Percentiles rank a stretch among this genome's conserved stretches.
These are phyloP conservation scores for Poecilia velifera DNA, from an alignment of 2,797 vertebrate genomes.

Conservation along the genomic window DNA sequence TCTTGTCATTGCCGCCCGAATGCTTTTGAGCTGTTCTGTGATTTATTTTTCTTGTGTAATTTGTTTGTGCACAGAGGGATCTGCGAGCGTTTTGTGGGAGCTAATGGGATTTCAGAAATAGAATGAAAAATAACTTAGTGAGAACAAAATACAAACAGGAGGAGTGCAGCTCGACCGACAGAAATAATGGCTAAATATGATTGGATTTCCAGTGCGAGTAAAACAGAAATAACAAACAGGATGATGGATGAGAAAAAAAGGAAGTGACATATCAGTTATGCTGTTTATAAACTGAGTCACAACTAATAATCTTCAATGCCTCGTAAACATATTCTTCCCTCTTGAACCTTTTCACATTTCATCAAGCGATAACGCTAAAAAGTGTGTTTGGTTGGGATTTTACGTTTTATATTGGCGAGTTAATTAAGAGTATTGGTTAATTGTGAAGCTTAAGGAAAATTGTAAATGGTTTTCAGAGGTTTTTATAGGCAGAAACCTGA, in stretches of 20 bases:
- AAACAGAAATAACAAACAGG: background rate
- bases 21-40: background rate
- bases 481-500: background rate
- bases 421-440: background rate
- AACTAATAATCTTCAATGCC: background rate
- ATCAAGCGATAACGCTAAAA: background rate
- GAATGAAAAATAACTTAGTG: background rate
- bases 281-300: background rate
- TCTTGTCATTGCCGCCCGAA: background rate
- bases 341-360: background rate
- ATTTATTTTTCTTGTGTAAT: slow-evolving; percentile 5
- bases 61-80: background rate
- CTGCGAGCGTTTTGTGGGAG: background rate
- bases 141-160: slow-evolving; percentile 3
- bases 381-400: background rate
- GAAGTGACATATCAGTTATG: background rate
- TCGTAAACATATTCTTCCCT: background rate
- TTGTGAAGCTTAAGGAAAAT: background rate
- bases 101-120: background rate
- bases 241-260: slow-evolving; percentile 1
- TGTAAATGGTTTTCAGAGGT: background rate
- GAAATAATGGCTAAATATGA: slow-evolving; percentile 3
- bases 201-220: background rate
- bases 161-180: background rate
- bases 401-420: background rate